Evolutionary conservation across 1,140 invertebrate genomes (phyloP), one percentile per base, ranked within the genome.

Genomic region (Dendrolimus kikuchii): DNA sequence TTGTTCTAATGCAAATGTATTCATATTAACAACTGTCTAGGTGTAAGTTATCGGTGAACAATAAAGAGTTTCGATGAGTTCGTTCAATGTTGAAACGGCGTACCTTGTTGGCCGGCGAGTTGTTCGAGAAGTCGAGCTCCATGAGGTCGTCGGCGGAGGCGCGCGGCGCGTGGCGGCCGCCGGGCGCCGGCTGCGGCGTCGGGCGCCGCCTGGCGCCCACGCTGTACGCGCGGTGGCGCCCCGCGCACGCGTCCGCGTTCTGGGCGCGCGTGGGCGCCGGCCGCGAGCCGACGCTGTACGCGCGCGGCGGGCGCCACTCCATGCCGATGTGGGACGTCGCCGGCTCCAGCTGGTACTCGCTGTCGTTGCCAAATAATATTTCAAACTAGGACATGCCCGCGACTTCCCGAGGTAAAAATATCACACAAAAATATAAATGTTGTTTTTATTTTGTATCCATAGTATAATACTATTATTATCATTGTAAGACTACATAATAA

Each of bases 251-350:
- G 49, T 81, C 77, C 0, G 64, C 48, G 47, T 81, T 77, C 0
- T 62, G 53, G 38, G 61, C 56, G 60, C 23, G 41, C 23, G 68
- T 40, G 58, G 42, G 23, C 58, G 93, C 91, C n/a, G 92, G 90
- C 59, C 92, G 90, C 38, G 94, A 96, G 5, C 96, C 96, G 46
- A 97, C 93, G 38, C 95, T 96, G 77, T 97, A 97, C 4, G 95
- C 93, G 64, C 96, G 89, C 43, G 90, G 88, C 37, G 92, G 93
- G 53, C 94, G 88, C 80, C 58, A 89, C 89, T 10, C 67, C 60
- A 41, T n/a, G n/a, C n/a, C 43, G 40, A 81, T 72, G 66, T 81
- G 77, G 23, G 76, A 64, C 47, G 62, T 74, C 9, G 71, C 77
- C 39, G 76, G 74, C 58, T 83, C 80, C 55, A 83, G 64, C 57